These are phyloP conservation scores for Hypanus sabinus DNA, from an alignment of 2,113 vertebrate genomes.

Conservation along the genomic window DNA sequence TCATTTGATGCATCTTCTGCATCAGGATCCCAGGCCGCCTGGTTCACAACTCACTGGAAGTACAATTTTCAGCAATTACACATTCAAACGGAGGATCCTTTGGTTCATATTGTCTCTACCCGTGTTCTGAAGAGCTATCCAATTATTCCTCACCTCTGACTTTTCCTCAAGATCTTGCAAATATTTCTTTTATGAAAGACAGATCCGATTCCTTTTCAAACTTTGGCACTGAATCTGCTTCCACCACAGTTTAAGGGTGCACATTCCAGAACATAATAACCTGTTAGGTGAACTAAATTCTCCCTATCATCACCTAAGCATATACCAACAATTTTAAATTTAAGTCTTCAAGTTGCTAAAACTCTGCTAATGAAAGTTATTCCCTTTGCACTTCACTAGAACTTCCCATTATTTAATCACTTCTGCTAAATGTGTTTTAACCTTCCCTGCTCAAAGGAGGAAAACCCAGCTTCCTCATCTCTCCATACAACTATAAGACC, in stretches of 20 bases:
- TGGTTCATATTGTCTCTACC: not conserved
- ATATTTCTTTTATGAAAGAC: too few species aligned
- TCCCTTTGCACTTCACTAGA: not conserved
- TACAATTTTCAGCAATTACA: not conserved
- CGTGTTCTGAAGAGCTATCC: too few species aligned
- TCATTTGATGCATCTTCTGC: not conserved
- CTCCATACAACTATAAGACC: not conserved
- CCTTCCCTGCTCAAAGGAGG: not conserved
- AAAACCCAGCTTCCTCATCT: not conserved
- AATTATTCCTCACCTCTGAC: too few species aligned
- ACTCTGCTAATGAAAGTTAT: not conserved
- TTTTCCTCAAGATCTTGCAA: too few species aligned
- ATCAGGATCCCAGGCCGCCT: not conserved
- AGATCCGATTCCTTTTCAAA: too few species aligned
- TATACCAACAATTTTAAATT: not conserved
- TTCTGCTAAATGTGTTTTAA: too few species aligned
- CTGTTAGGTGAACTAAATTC: not conserved
- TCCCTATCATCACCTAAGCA: not conserved
- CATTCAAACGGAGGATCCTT: not conserved
- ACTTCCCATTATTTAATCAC: not conserved
- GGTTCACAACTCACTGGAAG: not conserved
- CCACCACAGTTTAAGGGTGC: too few species aligned
- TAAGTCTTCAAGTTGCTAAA: not conserved
- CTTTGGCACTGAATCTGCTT: too few species aligned
- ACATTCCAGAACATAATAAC: too few species aligned